Base-by-base conservation (phyloP, 2,797 vertebrate genomes). In the Melanotaenia nigrans region DNA sequence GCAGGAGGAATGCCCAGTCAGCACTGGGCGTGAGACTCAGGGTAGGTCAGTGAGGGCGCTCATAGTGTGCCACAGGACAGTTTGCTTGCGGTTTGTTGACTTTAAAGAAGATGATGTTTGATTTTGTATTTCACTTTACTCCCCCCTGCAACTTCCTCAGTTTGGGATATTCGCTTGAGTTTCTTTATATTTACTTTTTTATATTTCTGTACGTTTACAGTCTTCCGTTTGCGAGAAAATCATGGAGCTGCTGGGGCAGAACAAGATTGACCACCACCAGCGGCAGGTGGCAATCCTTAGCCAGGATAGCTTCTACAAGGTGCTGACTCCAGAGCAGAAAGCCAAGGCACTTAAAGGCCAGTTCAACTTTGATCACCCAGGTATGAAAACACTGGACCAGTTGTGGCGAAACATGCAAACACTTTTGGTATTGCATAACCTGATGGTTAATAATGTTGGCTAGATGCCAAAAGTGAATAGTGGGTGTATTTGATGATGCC, bases 281-380 rank as follows among this genome's bases (percentile, higher is more conserved):
- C 94, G 97, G 75, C 96, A 99, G 92, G 97, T 99, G 87, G 98
- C 94, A 62, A 98, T 97, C 30, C 94, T 99, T 77, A 99, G 97
- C 89, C 98, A 99, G 83, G 98, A 99, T 90, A 99, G 97, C 90
- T 99, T 99, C 94, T 99, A 99, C 92, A 95, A 93, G 0, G 97
- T 96, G 82, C 95, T 99, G 72, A 99, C 96, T 11, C 91, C 95
- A 0, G 97, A 99, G 84, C 98, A 99, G 94, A 98, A 99, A 88
- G 95, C 95, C 87, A 98, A 97, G 88, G 97, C 96, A 0, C 83
- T 93, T 18, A 99, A 97, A 91, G 98, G 98, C 84, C 97, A 99
- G 77, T 99, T 96, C 94, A 99, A 99, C 93, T 99, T 99, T 70
- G 98, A 99, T 90, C 97, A 99, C 91, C 98, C 98, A 92, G 97